phyloP scores from a whole-genome alignment of 2,113 vertebrate species.

The Phylloscopus whistleri region DNA sequence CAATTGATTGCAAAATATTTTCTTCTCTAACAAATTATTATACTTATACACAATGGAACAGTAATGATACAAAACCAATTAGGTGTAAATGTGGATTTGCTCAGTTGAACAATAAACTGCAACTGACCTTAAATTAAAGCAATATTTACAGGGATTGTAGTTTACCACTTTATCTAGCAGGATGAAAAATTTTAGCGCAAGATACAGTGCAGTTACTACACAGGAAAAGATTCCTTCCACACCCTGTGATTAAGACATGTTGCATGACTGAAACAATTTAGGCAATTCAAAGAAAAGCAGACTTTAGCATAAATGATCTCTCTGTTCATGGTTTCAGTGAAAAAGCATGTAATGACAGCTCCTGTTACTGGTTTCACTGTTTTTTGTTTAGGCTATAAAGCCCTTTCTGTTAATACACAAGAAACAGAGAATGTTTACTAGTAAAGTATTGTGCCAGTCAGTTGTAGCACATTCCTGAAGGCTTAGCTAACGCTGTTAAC shows the following conservation, averaged over 20 bases:
- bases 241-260: slow-evolving; percentile 9
- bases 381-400: slow-evolving; percentile 48
- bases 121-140: slow-evolving; percentile 27
- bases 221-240: slow-evolving; percentile 6
- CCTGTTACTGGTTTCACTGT: slow-evolving; percentile 16
- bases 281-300: slow-evolving; percentile 1
- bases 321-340: slow-evolving; percentile 23
- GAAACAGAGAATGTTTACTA: slow-evolving; percentile 30
- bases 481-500: neutral
- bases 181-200: slow-evolving; percentile 44
- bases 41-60: neutral
- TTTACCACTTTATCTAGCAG: neutral
- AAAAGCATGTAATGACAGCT: slow-evolving; percentile 9
- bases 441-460: slow-evolving; percentile 1
- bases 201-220: slow-evolving; percentile 49
- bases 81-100: slow-evolving; percentile 37
- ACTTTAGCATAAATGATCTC: slow-evolving; percentile 5
- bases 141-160: neutral
- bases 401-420: slow-evolving; percentile 46
- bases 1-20: neutral
- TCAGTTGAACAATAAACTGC: slow-evolving; percentile 48
- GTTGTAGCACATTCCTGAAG: neutral
- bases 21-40: neutral
- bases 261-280: slow-evolving; percentile 30
- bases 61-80: neutral